These are phyloP conservation scores for Entomobrya multifasciata DNA, from an alignment of 2,888 invertebrate species.

Conservation along the genomic window DNA sequence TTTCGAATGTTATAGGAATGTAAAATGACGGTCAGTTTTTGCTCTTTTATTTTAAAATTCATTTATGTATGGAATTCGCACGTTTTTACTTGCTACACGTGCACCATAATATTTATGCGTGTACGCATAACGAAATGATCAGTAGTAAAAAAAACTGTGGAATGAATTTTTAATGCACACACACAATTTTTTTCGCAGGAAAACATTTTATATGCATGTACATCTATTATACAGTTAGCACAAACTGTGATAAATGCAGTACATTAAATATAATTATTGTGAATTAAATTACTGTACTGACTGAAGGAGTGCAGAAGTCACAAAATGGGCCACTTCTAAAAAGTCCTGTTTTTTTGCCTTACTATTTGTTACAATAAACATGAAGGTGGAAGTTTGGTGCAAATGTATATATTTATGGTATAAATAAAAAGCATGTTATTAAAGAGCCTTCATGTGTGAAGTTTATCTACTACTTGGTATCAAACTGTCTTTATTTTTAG, in stretches of 20 bases:
- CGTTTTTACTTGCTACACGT: background rate
- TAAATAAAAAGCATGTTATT: too few species aligned
- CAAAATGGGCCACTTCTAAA: background rate
- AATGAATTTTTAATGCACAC: constrained; percentile 19
- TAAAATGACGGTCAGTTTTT: constrained; percentile 57
- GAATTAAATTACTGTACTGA: too few species aligned
- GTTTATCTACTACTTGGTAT: constrained; percentile 31
- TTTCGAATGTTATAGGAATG: constrained; percentile 21
- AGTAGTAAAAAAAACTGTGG: too few species aligned
- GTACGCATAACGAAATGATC: background rate
- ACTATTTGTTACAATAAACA: too few species aligned
- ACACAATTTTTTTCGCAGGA: constrained; percentile 38
- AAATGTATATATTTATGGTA: background rate
- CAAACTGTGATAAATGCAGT: too few species aligned
- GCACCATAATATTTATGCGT: background rate
- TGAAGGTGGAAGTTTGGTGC: background rate
- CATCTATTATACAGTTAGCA: too few species aligned
- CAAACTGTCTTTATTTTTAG: constrained; percentile 46
- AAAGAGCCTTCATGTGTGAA: constrained; percentile 50
- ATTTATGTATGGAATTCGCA: background rate
- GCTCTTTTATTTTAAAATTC: constrained; percentile 18
- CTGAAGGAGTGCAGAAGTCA: too few species aligned
- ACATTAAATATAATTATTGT: constrained; percentile 20
- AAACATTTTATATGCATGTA: background rate
- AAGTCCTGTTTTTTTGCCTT: too few species aligned